Evolutionary conservation across 2,113 vertebrate genomes (phyloP).

Genomic region (Rhinopomastus cyanomelas): DNA sequence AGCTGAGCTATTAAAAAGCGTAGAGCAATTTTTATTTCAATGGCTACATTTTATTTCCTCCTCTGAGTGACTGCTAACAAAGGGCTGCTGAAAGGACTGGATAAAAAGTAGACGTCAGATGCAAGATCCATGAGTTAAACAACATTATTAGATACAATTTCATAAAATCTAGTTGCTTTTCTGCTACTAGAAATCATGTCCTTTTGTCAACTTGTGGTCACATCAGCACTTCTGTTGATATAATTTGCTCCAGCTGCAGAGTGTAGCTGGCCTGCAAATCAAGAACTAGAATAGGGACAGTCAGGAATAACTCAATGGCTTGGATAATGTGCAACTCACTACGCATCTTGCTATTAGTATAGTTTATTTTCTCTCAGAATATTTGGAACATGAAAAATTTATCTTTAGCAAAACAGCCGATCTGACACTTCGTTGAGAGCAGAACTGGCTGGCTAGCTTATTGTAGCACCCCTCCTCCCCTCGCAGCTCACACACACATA

Average conservation of each 20-base stretch:
- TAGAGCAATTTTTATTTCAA: constrained; percentile 88
- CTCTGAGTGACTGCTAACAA: constrained; percentile 87
- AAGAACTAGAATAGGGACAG: constrained; percentile 87
- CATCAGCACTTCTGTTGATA: constrained; percentile 90
- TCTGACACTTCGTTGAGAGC: constrained; percentile 78
- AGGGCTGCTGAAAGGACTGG: constrained; percentile 85
- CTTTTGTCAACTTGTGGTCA: constrained; percentile 90
- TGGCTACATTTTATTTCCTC: constrained; percentile 89
- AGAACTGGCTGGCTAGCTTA: constrained; percentile 77
- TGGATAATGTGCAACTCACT: constrained; percentile 89
- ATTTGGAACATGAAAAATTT: constrained; percentile 85
- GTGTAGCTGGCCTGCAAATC: constrained; percentile 87
- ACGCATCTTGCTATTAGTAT: constrained; percentile 82
- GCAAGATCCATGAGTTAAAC: constrained; percentile 87
- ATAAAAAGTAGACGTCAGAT: constrained; percentile 88
- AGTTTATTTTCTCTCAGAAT: constrained; percentile 81
- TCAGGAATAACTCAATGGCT: constrained; percentile 88
- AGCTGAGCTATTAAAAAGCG: constrained; percentile 89
- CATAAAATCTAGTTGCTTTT: constrained; percentile 89
- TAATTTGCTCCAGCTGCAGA: constrained; percentile 89
- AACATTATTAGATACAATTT: constrained; percentile 90
- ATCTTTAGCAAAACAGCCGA: constrained; percentile 84
- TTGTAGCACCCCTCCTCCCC: constrained; percentile 63
- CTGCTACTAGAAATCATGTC: constrained; percentile 88
- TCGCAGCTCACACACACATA: constrained; percentile 30